Conservation (phyloP, 2,113 vertebrate species). For the Talpa occidentalis region DNA sequence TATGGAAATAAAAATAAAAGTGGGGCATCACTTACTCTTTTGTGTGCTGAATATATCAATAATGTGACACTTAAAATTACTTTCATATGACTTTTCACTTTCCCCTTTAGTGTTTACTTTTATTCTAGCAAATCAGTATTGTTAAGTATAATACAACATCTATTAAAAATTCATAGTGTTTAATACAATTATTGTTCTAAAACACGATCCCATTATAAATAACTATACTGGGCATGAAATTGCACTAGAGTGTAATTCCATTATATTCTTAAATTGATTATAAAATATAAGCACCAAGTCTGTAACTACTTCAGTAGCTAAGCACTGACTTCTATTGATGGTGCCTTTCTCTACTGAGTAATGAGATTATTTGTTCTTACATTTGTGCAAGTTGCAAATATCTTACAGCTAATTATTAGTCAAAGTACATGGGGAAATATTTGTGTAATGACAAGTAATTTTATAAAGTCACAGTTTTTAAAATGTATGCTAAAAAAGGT, state of each 20-base stretch:
- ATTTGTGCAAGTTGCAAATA: constrained; percentile 81
- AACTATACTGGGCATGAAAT: constrained; percentile 66
- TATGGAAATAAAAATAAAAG: constrained; percentile 80
- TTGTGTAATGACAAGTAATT: constrained; percentile 76
- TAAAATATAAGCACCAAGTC: constrained; percentile 60
- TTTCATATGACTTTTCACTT: constrained; percentile 84
- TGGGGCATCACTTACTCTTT: constrained; percentile 83
- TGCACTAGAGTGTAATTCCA: constrained; percentile 45
- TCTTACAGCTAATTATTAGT: constrained; percentile 66
- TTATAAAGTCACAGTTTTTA: constrained; percentile 71
- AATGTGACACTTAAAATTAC: constrained; percentile 82
- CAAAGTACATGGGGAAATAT: constrained; percentile 68
- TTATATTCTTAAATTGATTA: constrained; percentile 72
- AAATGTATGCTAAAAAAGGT: constrained; percentile 49
- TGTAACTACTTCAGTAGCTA: constrained; percentile 58
- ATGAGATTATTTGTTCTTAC: constrained; percentile 63
- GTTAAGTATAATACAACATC: constrained; percentile 70
- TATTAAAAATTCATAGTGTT: constrained; percentile 72
- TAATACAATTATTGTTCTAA: constrained; percentile 72
- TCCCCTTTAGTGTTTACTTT: constrained; percentile 83
- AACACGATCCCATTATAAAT: constrained; percentile 70
- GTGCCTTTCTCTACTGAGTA: constrained; percentile 35
- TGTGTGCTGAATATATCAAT: constrained; percentile 82
- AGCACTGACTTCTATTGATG: constrained; percentile 66
- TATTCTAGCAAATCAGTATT: constrained; percentile 68